phyloP scores from a whole-genome alignment of 2,797 vertebrate genomes.

The Acrossocheilus wenchowensis region DNA sequence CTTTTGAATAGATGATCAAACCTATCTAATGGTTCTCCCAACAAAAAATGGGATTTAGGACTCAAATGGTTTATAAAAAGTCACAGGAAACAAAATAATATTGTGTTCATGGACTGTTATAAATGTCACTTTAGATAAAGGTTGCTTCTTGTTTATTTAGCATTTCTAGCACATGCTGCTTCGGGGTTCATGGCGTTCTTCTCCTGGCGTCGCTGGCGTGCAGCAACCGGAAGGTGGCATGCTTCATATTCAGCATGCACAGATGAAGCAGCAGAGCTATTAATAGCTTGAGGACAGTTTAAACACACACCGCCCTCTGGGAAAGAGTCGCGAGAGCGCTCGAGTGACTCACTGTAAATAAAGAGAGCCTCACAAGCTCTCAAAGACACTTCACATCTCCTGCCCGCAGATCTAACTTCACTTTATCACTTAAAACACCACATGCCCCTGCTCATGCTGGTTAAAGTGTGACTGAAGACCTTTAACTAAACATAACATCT shows the following conservation, averaged over 20 bases:
- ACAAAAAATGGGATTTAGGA: neutral
- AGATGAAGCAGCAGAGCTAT: constrained; percentile 70
- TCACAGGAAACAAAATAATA: neutral
- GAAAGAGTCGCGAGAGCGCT: constrained; percentile 41
- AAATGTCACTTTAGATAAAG: neutral
- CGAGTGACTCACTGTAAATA: constrained; percentile 70
- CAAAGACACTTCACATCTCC: constrained; percentile 38
- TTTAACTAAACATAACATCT: neutral
- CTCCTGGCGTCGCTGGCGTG: constrained; percentile 67
- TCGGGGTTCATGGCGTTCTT: neutral
- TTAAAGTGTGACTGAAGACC: neutral
- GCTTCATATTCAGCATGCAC: constrained; percentile 71
- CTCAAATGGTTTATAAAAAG: neutral
- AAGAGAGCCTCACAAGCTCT: constrained; percentile 51
- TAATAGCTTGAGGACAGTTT: constrained; percentile 71
- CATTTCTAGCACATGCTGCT: constrained; percentile 3
- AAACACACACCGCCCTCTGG: constrained; percentile 63
- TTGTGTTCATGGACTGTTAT: neutral
- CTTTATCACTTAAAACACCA: constrained; percentile 13
- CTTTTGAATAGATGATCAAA: neutral
- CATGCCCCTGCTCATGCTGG: neutral
- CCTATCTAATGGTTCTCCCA: neutral
- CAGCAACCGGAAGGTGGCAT: constrained; percentile 84
- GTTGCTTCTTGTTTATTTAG: neutral
- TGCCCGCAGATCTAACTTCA: neutral